phyloP scores from a whole-genome alignment of 2,113 vertebrate species.

The Cheilinus undulatus region DNA sequence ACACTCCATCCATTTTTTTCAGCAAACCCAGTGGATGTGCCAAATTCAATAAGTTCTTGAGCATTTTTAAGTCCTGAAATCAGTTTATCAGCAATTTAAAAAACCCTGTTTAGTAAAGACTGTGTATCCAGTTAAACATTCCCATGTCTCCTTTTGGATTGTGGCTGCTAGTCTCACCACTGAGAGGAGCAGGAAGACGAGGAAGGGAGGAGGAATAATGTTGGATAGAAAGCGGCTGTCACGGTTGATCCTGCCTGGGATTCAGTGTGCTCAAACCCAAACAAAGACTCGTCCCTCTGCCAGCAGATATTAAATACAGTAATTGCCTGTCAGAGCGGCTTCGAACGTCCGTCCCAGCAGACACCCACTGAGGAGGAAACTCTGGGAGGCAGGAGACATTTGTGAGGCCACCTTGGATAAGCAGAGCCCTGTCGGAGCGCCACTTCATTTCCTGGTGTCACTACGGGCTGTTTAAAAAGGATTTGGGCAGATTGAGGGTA shows the following conservation, averaged over 20 bases:
- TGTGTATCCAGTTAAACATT: conserved; percentile 46
- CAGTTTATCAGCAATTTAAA: too few relatives aligned
- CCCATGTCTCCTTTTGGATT: conserved; percentile 43
- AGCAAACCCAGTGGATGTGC: too few relatives aligned
- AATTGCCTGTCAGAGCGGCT: conserved; percentile 50
- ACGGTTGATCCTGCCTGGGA: conserved; percentile 32
- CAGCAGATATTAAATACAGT: conserved; percentile 59
- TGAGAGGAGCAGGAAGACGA: background rate
- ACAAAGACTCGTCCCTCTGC: conserved; percentile 48
- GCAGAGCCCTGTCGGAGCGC: background rate
- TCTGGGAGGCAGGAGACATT: conserved; percentile 5
- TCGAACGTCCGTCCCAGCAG: conserved; percentile 8
- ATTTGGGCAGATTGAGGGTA: conserved; percentile 5
- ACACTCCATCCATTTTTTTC: too few relatives aligned
- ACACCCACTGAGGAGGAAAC: conserved; percentile 9
- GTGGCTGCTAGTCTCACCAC: too few relatives aligned
- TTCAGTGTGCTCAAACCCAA: conserved; percentile 36
- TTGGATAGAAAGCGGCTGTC: conserved; percentile 37
- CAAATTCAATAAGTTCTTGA: too few relatives aligned
- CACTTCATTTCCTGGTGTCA: conserved; percentile 21
- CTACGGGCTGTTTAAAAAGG: conserved; percentile 8
- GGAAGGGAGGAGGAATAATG: conserved; percentile 14
- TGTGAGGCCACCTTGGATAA: conserved; percentile 39
- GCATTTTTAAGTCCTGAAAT: too few relatives aligned
- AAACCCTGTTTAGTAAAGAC: too few relatives aligned